Conservation (phyloP, 2,797 vertebrate species). For the Rhabdomys pumilio region DNA sequence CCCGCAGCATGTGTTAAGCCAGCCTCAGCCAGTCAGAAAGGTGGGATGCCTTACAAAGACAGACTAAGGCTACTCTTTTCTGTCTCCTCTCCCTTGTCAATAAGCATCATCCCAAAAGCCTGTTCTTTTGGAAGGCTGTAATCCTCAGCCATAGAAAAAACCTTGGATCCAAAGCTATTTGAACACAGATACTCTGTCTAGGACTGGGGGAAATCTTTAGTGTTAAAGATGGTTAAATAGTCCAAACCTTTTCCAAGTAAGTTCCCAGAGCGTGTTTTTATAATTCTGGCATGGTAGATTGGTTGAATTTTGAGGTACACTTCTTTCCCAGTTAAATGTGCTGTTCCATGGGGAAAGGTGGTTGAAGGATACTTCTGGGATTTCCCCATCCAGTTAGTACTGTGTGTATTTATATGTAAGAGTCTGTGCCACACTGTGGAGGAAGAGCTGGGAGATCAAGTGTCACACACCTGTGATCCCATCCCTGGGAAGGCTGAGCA, state of each 20-base stretch:
- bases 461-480: neutral
- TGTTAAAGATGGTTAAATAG: neutral
- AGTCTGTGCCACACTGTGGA: neutral
- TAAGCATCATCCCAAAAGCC: fast-evolving
- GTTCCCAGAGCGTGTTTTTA: neutral
- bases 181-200: neutral
- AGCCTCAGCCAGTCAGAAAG: conserved; percentile 91
- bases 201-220: neutral
- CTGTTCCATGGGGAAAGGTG: neutral
- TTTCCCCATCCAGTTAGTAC: neutral
- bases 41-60: conserved; percentile 88
- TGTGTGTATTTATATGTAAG: neutral
- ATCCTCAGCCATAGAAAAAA: neutral
- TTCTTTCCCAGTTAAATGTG: conserved; percentile 50
- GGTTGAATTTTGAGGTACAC: conserved; percentile 10
- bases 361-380: neutral
- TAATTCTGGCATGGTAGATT: neutral
- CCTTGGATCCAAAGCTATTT: neutral
- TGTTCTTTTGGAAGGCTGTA: neutral
- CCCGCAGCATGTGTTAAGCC: conserved; percentile 88
- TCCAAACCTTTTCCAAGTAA: neutral
- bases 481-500: neutral
- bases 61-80: fast-evolving
- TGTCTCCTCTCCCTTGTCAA: neutral
- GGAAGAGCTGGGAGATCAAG: neutral